Evolutionary conservation across 1,140 invertebrate genomes (phyloP), one percentile per base, ranked within the genome.

Genomic region (Cydia pomonella): DNA sequence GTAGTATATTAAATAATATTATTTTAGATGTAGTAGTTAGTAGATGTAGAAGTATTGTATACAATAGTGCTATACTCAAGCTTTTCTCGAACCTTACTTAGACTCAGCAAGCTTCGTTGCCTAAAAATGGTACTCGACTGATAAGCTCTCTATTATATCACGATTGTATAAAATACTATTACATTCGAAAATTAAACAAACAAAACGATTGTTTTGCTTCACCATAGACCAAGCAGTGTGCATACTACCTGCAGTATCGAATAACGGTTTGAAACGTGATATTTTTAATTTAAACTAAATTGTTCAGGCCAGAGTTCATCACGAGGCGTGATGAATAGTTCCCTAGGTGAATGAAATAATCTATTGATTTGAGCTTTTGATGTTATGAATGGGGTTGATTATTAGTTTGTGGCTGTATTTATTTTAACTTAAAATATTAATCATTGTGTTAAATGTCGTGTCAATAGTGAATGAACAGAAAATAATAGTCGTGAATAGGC

Each of bases 281-380:
- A 69, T 12, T 69, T 38, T 69, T 69, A 69, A 69, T 69, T 29
- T 69, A 69, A 69, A 69, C 64, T 69, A 69, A 69, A 69, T 69
- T 4, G 64, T 33, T 69, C n/a, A 33, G 64, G 64, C 29, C 64
- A 18, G n/a, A 41, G 64, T 69, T 66, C 25, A 27, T 69, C 64
- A 69, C 64, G 25, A 33, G 10, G 6, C 16, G 16, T n/a, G 64
- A 69, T 69, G 16, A 33, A 33, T 69, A 1, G 25, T 69, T 69
- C 21, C 64, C 16, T 33, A n/a, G 16, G 21, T 33, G 29, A 69
- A 69, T 69, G n/a, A 23, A 59, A 59, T 23, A 59, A 10, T 59
- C 21, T n/a, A 59, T 59, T 23, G 53, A 59, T 59, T 21, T 59
- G 16, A 59, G 53, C 21, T 1, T 50, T 18, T 59, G 6, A 50